These are phyloP conservation scores for Hydrochoerus hydrochaeris DNA, from an alignment of 2,113 vertebrate genomes.

Conservation along the genomic window DNA sequence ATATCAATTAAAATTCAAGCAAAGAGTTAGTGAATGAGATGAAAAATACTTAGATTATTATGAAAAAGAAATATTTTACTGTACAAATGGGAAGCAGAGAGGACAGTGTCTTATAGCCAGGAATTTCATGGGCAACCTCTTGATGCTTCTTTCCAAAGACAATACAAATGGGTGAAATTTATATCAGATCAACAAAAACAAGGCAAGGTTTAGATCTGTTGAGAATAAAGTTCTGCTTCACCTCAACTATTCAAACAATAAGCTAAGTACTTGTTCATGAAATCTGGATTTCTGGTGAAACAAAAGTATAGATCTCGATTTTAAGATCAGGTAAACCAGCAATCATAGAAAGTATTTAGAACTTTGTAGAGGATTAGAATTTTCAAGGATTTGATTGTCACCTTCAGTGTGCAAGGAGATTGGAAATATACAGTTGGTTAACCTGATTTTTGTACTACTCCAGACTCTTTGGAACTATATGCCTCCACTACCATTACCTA, in stretches of 20 bases:
- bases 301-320: not conserved
- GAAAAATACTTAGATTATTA: not conserved
- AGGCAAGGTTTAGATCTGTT: not conserved
- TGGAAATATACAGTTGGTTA: not conserved
- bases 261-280: not conserved
- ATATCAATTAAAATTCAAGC: not conserved
- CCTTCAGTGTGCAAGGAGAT: not conserved
- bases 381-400: not conserved
- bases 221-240: constrained; percentile 13
- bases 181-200: not conserved
- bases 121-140: not conserved
- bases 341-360: not conserved
- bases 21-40: not conserved
- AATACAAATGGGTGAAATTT: not conserved
- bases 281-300: constrained; percentile 11
- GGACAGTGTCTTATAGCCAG: not conserved
- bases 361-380: not conserved
- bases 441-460: not conserved
- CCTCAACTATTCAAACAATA: not conserved
- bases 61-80: not conserved
- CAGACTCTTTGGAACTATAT: not conserved
- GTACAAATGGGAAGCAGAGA: not conserved
- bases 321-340: not conserved
- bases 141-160: not conserved
- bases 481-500: not conserved